Evolutionary conservation across 2,888 invertebrate species (phyloP).

Genomic region (Leptura quadrifasciata): DNA sequence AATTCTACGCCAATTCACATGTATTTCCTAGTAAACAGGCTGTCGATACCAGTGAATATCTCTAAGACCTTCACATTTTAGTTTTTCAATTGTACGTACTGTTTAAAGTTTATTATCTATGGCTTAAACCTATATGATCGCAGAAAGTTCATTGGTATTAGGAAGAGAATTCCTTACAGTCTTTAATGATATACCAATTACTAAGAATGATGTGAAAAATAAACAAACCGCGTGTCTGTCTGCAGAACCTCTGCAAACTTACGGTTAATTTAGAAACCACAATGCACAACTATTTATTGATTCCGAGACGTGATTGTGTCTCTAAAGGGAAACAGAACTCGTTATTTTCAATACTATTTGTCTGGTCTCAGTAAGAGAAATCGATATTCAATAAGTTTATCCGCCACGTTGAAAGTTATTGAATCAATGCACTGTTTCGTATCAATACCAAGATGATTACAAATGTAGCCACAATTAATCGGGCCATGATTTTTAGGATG

Average conservation of each 20-base stretch:
- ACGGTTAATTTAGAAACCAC: neutral
- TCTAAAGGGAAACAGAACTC: neutral
- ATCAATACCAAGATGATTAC: too few relatives aligned
- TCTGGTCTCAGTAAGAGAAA: neutral
- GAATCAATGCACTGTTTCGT: too few relatives aligned
- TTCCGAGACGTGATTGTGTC: neutral
- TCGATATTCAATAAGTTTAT: neutral
- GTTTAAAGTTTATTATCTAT: neutral
- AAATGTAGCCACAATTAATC: too few relatives aligned
- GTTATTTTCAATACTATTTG: neutral
- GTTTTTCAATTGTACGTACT: neutral
- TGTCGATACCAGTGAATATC: neutral
- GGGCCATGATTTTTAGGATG: too few relatives aligned
- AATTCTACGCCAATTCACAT: neutral
- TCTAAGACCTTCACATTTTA: neutral
- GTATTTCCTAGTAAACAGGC: neutral
- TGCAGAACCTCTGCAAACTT: neutral
- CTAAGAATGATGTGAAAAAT: neutral
- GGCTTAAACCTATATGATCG: neutral
- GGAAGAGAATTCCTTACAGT: neutral
- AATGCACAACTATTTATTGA: neutral
- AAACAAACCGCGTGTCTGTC: neutral
- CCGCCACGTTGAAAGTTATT: neutral
- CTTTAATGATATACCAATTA: neutral
- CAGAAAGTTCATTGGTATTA: neutral